Evolutionary conservation across 2,888 invertebrate genomes (phyloP), one percentile per base, ranked within the genome.

Genomic region (Drosophila paramelanica): DNA sequence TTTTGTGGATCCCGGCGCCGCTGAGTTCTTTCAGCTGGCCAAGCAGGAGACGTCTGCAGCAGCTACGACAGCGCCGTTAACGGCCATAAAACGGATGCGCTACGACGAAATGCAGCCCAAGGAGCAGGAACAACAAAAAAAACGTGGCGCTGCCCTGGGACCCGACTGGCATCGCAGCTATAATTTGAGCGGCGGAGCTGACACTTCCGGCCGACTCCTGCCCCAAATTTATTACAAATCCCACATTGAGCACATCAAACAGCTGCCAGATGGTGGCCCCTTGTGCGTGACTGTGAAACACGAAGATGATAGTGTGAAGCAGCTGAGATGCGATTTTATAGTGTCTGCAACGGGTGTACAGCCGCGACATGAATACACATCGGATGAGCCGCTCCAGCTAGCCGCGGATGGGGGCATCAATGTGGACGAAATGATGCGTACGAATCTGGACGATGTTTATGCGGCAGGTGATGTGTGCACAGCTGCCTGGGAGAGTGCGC

Each of bases 391-490:
- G 70, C 93, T 96, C 25, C 81, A 92, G 2, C 92, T 93, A 67
- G 94, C 94, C 0, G 89, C 92, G 3, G 98, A 98, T 93, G 96
- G 96, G n/a, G 99, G 98, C 23, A 94, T 98, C 61, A 92, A 94
- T 72, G 97, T 99, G 0, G 95, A 98, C 93, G 96, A 96, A 91
- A 94, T 95, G 88, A 96, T 99, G 95, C 94, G 95, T 91, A 98
- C 98, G 2, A 95, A 95, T 50, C 89, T 96, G 3, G 89, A 91
- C 25, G 94, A 96, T 91, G 94, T 99, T 25, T 99, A 95, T 94
- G 99, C 99, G 8, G 99, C 98, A 47, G 99, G 99, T 2, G 99
- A 99, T 94, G 96, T 97, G 7, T 98, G 98, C 86, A 94, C 94
- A 74, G 96, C 97, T n/a, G 93, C 93, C 36, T 99, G 98, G 98